These are phyloP conservation scores for Micropoecilia bifurca DNA, from an alignment of 2,797 vertebrate genomes.

Conservation along the genomic window DNA sequence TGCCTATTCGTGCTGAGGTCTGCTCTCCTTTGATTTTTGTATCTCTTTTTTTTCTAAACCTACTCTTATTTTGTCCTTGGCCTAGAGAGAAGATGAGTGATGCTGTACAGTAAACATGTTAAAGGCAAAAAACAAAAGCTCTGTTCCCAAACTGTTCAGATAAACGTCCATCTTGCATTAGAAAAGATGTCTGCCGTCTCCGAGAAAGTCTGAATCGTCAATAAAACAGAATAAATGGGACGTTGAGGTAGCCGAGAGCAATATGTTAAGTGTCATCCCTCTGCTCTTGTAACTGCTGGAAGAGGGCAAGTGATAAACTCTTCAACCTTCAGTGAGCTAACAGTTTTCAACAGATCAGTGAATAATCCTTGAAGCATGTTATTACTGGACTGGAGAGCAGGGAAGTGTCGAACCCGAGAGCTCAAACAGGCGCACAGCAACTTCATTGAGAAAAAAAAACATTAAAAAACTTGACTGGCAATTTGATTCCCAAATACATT, in stretches of 20 bases:
- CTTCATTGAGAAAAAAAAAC: neutral
- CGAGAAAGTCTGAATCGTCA: neutral
- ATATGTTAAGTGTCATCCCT: constrained; percentile 4
- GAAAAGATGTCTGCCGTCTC: neutral
- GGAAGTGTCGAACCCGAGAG: neutral
- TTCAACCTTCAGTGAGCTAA: constrained; percentile 7
- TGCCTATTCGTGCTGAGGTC: neutral
- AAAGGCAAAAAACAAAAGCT: neutral
- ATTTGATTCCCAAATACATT: neutral
- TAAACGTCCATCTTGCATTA: neutral
- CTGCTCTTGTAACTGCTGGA: constrained; percentile 1
- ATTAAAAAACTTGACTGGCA: neutral
- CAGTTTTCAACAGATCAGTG: constrained; percentile 13
- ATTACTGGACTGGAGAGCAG: constrained; percentile 3
- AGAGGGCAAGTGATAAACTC: constrained; percentile 11
- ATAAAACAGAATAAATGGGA: constrained; percentile 2
- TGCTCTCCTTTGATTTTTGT: neutral
- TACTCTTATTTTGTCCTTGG: neutral
- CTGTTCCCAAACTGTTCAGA: neutral
- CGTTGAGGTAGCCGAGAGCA: neutral
- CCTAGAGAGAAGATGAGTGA: neutral
- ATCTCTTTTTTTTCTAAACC: neutral
- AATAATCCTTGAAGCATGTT: constrained; percentile 2
- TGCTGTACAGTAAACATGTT: neutral
- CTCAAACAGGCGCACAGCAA: neutral